Evolutionary conservation across 1,140 invertebrate genomes (phyloP).

Genomic region (Tetraneura akinire): DNA sequence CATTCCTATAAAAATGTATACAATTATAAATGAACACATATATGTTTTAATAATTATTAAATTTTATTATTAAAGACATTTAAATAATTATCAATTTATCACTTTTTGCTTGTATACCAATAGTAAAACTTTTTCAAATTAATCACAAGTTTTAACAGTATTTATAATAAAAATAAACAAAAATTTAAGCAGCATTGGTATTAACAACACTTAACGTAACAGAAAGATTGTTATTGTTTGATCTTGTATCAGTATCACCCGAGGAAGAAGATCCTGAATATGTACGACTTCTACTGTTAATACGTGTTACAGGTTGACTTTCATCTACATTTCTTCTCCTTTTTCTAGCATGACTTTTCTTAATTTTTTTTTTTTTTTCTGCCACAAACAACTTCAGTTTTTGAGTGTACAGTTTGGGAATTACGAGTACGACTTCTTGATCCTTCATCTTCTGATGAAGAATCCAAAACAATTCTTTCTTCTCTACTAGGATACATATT

Average conservation of each 20-base stretch:
- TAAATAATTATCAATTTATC: too few species aligned
- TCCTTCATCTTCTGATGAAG: slow-evolving; percentile 34
- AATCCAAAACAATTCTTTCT: background rate
- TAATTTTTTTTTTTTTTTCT: background rate
- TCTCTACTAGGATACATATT: background rate
- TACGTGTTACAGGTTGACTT: background rate
- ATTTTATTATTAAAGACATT: too few species aligned
- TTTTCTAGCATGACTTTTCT: slow-evolving; percentile 9
- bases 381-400: background rate
- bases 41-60: too few species aligned
- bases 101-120: too few species aligned
- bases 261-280: slow-evolving; percentile 24
- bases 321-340: background rate
- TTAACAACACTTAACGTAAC: background rate
- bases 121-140: too few species aligned
- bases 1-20: too few species aligned
- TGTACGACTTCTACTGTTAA: background rate
- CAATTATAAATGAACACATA: too few species aligned
- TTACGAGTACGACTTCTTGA: background rate
- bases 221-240: background rate
- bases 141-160: too few species aligned
- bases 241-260: background rate
- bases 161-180: too few species aligned
- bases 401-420: background rate
- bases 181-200: background rate